Evolutionary conservation across 2,888 invertebrate species (phyloP).

Genomic region (Thumatha senex): DNA sequence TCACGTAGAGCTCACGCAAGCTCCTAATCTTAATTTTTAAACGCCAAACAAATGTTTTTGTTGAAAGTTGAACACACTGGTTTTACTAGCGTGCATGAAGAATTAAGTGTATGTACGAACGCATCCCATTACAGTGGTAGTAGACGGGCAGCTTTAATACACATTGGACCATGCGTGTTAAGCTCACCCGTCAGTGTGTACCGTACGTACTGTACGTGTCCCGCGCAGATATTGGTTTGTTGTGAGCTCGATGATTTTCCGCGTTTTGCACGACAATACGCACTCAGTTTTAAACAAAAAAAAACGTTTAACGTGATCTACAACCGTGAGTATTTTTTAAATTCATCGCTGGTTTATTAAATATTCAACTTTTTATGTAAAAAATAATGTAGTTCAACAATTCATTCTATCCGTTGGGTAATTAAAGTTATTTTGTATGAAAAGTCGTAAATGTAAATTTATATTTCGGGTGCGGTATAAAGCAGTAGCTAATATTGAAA

Average conservation of each 20-base stretch:
- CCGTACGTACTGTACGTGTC: too few relatives aligned
- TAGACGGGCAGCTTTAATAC: conserved; percentile 21
- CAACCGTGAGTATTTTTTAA: conserved; percentile 21
- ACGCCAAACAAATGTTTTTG: conserved; percentile 24
- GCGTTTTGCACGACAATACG: conserved; percentile 28
- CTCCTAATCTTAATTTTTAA: conserved; percentile 6
- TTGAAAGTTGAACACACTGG: conserved; percentile 31
- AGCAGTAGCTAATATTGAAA: too few relatives aligned
- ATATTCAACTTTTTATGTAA: background rate
- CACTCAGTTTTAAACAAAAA: conserved; percentile 15
- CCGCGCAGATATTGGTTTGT: conserved; percentile 38
- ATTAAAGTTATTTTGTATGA: too few relatives aligned
- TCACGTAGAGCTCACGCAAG: conserved; percentile 14
- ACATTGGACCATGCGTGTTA: conserved; percentile 30
- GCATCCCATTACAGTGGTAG: conserved; percentile 25
- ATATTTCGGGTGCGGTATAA: too few relatives aligned
- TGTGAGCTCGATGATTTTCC: conserved; percentile 25
- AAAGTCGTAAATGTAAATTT: too few relatives aligned
- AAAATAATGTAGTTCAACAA: too few relatives aligned
- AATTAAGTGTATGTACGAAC: conserved; percentile 28
- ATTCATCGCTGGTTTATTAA: too few relatives aligned
- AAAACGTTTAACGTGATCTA: conserved; percentile 4
- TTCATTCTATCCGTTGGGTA: too few relatives aligned
- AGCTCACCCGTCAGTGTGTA: conserved; percentile 35
- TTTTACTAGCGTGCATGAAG: conserved; percentile 21